Evolutionary conservation across 2,797 vertebrate genomes (phyloP), one percentile per base, ranked within the genome.

Genomic region (Ataeniobius toweri): DNA sequence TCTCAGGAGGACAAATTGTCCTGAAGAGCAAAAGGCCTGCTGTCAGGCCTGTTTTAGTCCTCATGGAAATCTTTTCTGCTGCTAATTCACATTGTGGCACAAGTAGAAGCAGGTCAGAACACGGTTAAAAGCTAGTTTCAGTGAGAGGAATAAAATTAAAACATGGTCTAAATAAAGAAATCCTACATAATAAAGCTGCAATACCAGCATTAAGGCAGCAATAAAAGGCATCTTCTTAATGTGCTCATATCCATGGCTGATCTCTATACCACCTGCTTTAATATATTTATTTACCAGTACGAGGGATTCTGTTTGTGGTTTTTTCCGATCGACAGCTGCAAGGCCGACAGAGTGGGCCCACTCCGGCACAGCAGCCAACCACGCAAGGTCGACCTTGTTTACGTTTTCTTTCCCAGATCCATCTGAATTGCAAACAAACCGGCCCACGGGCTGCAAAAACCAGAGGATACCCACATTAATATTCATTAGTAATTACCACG

Each of bases 401-500:
- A 75, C 58, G 79, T 76, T 83, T 78, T 77, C 87, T 76, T 79
- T 63, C 85, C 85, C 83, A 82, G 67, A 83, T 83, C 81, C 83
- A 82, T 91, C 78, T 85, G 89, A 88, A 85, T 78, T 41, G 76
- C 86, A 68, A 82, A 84, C 83, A 84, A 83, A 86, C 80, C 82
- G 73, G 24, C 78, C 78, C 80, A 84, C 87, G 71, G 80, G 71
- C 73, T 12, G 80, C 73, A 76, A 78, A 31, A 85, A 84, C 44
- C 55, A 80, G 89, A 84, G 70, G 74, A 90, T 46, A 65, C 5
- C 61, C 2, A 26, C 81, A 91, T 93, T 83, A 89, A 94, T 93
- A 92, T 92, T 92, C 83, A 93, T 90, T 83, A 63, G 74, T 81
- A 86, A 90, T 89, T 63, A 86, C 58, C 84, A 80, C 70, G 78